phyloP scores from a whole-genome alignment of 2,113 vertebrate species.

The Drymodes brunneopygia region DNA sequence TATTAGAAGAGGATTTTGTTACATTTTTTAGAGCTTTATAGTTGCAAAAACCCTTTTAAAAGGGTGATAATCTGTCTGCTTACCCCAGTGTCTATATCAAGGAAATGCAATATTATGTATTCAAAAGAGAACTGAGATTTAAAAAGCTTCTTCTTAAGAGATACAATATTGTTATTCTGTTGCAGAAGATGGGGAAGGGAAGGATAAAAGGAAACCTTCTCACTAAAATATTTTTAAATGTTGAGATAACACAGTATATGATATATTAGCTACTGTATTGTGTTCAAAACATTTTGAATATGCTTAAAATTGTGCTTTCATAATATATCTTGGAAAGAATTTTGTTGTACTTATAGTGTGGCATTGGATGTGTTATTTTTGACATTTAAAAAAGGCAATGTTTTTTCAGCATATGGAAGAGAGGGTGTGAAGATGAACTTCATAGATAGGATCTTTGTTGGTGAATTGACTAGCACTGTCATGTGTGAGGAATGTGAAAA shows the following conservation, averaged over 20 bases:
- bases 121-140: not conserved
- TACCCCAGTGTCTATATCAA: not conserved
- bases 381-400: slow-evolving; percentile 69
- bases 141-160: not conserved
- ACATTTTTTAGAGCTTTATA: not conserved
- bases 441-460: slow-evolving; percentile 96
- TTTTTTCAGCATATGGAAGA: slow-evolving; percentile 90
- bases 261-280: not conserved
- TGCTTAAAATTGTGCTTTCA: not conserved
- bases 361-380: slow-evolving; percentile 56
- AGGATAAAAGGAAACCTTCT: not conserved
- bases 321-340: slow-evolving; percentile 19
- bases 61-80: not conserved
- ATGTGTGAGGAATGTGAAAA: slow-evolving; percentile 99
- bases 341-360: slow-evolving; percentile 53
- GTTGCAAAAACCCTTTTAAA: not conserved
- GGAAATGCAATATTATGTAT: not conserved
- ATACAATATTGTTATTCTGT: not conserved
- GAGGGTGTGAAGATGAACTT: slow-evolving; percentile 98
- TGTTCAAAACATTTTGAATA: not conserved
- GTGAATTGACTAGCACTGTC: slow-evolving; percentile 97
- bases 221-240: not conserved
- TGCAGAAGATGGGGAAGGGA: not conserved
- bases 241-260: not conserved
- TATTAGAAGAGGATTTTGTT: not conserved